phyloP scores from a whole-genome alignment of 2,797 vertebrate species.

The Austrolebias charrua region DNA sequence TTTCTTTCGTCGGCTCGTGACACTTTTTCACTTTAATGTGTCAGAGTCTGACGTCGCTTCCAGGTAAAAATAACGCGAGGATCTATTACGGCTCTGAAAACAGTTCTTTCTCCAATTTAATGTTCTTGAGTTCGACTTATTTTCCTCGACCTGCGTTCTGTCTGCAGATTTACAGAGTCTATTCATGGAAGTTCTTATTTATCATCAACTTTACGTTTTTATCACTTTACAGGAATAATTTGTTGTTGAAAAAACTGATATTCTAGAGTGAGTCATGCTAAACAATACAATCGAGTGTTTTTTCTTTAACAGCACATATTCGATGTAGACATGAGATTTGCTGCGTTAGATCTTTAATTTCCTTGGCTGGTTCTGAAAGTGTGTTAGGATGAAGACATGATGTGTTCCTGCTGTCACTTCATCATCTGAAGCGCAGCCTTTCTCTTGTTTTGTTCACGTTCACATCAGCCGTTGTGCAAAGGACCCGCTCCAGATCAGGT shows the following conservation, averaged over 20 bases:
- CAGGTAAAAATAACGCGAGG: slow-evolving; percentile 40
- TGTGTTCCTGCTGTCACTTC: no score
- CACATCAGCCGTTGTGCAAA: background rate
- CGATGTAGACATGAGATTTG: slow-evolving; percentile 1
- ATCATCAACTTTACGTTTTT: slow-evolving; percentile 27
- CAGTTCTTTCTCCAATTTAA: slow-evolving; percentile 10
- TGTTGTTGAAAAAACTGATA: slow-evolving; percentile 20
- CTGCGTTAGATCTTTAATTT: background rate
- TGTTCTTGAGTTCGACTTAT: slow-evolving; percentile 40
- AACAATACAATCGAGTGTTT: background rate
- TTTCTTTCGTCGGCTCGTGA: slow-evolving; percentile 22
- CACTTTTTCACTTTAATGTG: slow-evolving; percentile 54
- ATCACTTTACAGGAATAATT: slow-evolving; percentile 22
- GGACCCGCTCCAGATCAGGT: background rate
- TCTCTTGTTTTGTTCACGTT: background rate
- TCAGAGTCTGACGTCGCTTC: slow-evolving; percentile 28
- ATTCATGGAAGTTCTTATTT: slow-evolving; percentile 18
- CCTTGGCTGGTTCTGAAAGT: no score
- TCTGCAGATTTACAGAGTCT: slow-evolving; percentile 39
- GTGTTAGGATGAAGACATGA: no score
- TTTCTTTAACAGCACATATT: no score
- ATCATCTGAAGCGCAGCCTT: background rate
- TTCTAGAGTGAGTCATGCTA: slow-evolving; percentile 14
- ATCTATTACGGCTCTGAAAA: slow-evolving; percentile 30
- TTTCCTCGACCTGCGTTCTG: slow-evolving; percentile 27